Evolutionary conservation across 1,140 invertebrate species (phyloP), one percentile per base, ranked within the genome.

Genomic region (Linepithema humile): DNA sequence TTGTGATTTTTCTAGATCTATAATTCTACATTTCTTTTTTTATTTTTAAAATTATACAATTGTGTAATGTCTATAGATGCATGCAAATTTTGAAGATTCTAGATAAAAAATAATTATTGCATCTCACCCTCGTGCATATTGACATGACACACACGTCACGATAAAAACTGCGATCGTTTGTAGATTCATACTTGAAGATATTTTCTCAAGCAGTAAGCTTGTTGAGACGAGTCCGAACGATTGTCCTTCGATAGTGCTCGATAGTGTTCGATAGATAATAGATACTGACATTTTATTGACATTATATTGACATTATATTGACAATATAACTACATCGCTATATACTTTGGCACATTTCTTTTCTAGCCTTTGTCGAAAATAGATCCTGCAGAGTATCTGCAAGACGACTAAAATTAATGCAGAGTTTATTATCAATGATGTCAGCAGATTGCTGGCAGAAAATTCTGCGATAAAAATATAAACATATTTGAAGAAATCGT

Each of bases 171-270:
- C 3, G 29, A 77, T 38, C 6, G 3, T 35, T 62, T 1, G 72
- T 38, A 77, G 50, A 67, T 67, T 65, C 60, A 77, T 77, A 20
- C 60, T 50, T n/a, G 9, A 3, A 26, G 0, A 40, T 67, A 45
- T 43, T 32, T 67, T 29, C 2, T 2, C 10, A 12, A 12, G 4
- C 0, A 12, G 17, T 0, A 4, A 59, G 12, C 43, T 74, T 3
- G 20, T 7, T 7, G 3, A 50, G 45, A 20, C n/a, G 2, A n/a
- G 9, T 40, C 32, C 2, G 10, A 70, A 26, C 10, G 3, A 4
- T 7, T 15, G 7, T 20, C n/a, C 23, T 40, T 29, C 23, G 20
- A 55, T 2, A 15, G 23, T 2, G n/a, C n/a, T n/a, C n/a, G n/a
- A n/a, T n/a, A n/a, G n/a, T n/a, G n/a, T n/a, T n/a, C n/a, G n/a